A percentile compares a stretch with the other conserved stretches of the same genome.
Conservation (phyloP, 2,113 vertebrate species). For the Cyprinus carpio region DNA sequence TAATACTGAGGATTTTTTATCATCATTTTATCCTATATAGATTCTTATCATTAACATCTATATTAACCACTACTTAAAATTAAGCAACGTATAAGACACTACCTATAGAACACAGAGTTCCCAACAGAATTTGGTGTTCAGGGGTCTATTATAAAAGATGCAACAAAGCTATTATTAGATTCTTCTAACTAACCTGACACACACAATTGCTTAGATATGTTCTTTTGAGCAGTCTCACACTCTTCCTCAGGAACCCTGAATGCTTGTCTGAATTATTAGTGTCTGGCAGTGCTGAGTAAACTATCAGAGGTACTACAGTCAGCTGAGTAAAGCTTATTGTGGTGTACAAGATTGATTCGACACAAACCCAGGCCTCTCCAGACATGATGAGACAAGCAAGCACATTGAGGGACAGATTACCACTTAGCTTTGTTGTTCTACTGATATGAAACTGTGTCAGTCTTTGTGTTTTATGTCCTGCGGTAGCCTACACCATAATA, state of each 20-base stretch:
- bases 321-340: conserved; percentile 36
- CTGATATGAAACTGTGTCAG: background rate
- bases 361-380: conserved; percentile 10
- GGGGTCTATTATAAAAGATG: background rate
- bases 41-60: background rate
- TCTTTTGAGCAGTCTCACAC: background rate
- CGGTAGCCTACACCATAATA: background rate
- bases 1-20: background rate
- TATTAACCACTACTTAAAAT: background rate
- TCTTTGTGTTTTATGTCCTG: background rate
- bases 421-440: background rate
- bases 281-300: conserved; percentile 49
- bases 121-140: no score
- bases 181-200: background rate
- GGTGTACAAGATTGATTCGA: conserved; percentile 27
- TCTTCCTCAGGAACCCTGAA: background rate
- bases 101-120: no score
- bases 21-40: background rate
- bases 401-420: background rate
- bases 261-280: conserved; percentile 1
- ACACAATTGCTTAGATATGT: background rate
- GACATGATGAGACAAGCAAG: conserved; percentile 3
- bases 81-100: background rate
- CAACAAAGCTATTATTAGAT: background rate
- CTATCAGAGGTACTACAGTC: conserved; percentile 32